Evolutionary conservation across 2,797 vertebrate genomes (phyloP).

Genomic region (Antennarius maculatus): DNA sequence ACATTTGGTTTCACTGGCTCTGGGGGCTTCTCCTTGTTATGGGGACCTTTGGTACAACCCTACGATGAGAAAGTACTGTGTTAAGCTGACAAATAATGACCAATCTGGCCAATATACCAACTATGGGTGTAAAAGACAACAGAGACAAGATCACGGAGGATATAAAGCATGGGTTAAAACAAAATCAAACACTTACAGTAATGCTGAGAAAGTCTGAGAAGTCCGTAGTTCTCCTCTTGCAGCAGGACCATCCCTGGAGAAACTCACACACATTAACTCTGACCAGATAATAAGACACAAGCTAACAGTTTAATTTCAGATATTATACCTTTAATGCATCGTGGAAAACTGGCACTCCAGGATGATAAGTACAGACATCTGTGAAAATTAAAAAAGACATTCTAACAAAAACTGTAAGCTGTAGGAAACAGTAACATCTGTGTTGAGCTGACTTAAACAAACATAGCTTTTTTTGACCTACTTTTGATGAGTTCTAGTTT

Average conservation of each 20-base stretch:
- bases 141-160: conserved; percentile 10
- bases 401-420: background rate
- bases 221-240: conserved; percentile 96
- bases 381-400: conserved; percentile 35
- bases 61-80: conserved; percentile 59
- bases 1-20: conserved; percentile 95
- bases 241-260: conserved; percentile 96
- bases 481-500: conserved; percentile 7
- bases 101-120: background rate
- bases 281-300: conserved; percentile 18
- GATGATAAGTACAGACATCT: conserved; percentile 93
- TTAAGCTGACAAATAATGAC: conserved; percentile 22
- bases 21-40: conserved; percentile 94
- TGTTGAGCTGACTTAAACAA: background rate
- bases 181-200: conserved; percentile 81
- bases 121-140: conserved; percentile 33
- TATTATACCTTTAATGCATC: conserved; percentile 93
- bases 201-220: conserved; percentile 99
- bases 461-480: background rate
- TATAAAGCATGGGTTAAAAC: conserved; percentile 29
- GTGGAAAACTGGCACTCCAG: conserved; percentile 97
- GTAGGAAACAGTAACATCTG: background rate
- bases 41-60: conserved; percentile 96
- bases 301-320: conserved; percentile 4
- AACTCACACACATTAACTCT: conserved; percentile 23